Evolutionary conservation across 1,140 invertebrate species (phyloP), one percentile per base, ranked within the genome.

Genomic region (Pseudoatta argentina): DNA sequence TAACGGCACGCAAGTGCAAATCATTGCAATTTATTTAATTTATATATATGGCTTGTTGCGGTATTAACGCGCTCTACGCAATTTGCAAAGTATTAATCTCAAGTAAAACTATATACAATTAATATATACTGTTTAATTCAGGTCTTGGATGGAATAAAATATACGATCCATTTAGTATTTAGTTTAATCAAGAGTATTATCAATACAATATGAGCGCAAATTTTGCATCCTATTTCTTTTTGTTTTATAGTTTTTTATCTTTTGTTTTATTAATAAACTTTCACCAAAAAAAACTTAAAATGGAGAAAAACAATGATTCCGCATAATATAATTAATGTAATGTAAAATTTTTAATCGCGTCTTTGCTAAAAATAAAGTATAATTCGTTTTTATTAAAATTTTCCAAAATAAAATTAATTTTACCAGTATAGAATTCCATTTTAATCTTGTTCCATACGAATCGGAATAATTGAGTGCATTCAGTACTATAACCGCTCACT

Each of bases 321-420:
- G 55, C 8, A 21, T 8, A n/a, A 4, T 30, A 2, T 57, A 57
- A 57, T 55, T 30, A 21, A 55, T 55, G 5, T 30, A 21, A 55
- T 55, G 5, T n/a, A 8, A 73, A 55, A 34, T 73, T 73, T 21
- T 30, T 0, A n/a, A 55, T 55, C 12, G 12, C 27, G 5, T 53
- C 10, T 53, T 72, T 6, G 7, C 18, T 73, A 8, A 53, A n/a
- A 2, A 72, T 72, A 10, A 72, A 18, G 16, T 73, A 30, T 30
- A 34, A 76, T 59, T 76, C 6, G 12, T 7, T 39, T 75, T 6
- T 55, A 57, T 71, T 75, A 16, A 12, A 76, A 76, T n/a, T 21
- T 39, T 8, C 6, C 7, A 14, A 63, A 76, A 76, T 4, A 64
- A 63, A 18, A 55, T 77, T 24, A 63, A 48, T 34, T 61, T 76